A percentile compares a stretch with the other conserved stretches of the same genome.
Evolutionary conservation across 2,113 vertebrate genomes (phyloP).

Genomic region (Notechis scutatus): DNA sequence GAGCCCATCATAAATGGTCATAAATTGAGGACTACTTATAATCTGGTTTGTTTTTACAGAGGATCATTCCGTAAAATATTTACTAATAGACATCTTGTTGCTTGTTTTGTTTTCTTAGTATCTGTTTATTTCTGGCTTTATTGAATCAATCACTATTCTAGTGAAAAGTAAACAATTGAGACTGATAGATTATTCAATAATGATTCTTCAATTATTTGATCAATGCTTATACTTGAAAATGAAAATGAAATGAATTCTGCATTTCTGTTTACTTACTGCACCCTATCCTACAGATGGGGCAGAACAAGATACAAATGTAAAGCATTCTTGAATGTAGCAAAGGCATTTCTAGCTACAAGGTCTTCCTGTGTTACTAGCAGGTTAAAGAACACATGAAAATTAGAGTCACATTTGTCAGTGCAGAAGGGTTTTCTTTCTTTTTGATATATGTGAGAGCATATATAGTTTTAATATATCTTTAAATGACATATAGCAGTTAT

Average conservation of each 20-base stretch:
- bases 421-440: not conserved
- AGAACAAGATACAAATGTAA: conserved; percentile 33
- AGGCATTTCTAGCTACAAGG: not conserved
- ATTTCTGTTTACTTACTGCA: conserved; percentile 47
- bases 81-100: conserved; percentile 53
- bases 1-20: not conserved
- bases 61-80: not conserved
- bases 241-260: conserved; percentile 37
- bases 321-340: not conserved
- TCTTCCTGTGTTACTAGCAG: not conserved
- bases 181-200: conserved; percentile 66
- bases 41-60: conserved; percentile 18
- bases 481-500: not conserved
- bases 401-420: not conserved
- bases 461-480: conserved; percentile 2
- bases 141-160: conserved; percentile 67
- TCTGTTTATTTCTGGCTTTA: conserved; percentile 59
- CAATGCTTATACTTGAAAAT: conserved; percentile 60
- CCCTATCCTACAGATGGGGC: conserved; percentile 30
- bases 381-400: conserved; percentile 7
- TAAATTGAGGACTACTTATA: not conserved
- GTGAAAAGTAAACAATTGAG: conserved; percentile 67
- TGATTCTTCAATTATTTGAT: conserved; percentile 54
- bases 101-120: conserved; percentile 61
- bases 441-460: not conserved